These are phyloP conservation scores for Amphimedon queenslandica DNA, from an alignment of 37 sponge, comb jelly and placozoan genomes.

Conservation along the genomic window DNA sequence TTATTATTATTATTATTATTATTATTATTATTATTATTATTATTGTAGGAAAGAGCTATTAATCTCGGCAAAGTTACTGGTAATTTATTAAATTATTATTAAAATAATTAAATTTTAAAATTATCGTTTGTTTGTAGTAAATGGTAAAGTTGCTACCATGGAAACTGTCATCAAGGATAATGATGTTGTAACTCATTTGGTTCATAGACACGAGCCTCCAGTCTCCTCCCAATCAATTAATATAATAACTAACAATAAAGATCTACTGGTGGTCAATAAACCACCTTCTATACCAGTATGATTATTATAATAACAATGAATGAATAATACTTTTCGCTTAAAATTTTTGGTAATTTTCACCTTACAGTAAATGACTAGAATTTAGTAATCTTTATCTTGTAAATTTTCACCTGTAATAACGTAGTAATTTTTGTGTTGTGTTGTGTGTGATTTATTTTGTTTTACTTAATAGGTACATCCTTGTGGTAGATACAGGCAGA, in stretches of 20 bases:
- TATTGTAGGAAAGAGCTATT: conserved; percentile 66
- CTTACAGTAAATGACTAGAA: no score
- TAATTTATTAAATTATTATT: conserved; percentile 4
- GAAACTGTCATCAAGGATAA: conserved; percentile 64
- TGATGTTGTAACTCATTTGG: conserved; percentile 67
- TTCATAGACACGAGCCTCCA: conserved; percentile 95
- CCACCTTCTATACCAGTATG: conserved; percentile 91
- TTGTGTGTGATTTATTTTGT: no score
- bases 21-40: no score
- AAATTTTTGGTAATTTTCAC: no score
- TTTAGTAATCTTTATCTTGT: no score
- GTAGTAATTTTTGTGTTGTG: no score
- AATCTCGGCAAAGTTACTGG: conserved; percentile 62
- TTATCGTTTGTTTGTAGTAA: conserved; percentile 35
- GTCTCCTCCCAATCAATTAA: conserved; percentile 63
- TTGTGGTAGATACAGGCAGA: conserved; percentile 90
- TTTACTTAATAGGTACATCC: conserved; percentile 99
- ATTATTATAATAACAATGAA: no score
- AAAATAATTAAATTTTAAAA: not conserved
- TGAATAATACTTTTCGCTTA: no score
- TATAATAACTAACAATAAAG: conserved; percentile 50
- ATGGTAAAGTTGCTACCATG: conserved; percentile 45
- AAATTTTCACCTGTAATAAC: no score
- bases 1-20: no score
- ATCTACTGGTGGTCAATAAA: conserved; percentile 84